Base-by-base conservation (phyloP, 2,113 vertebrate species). In the Macrotus californicus region DNA sequence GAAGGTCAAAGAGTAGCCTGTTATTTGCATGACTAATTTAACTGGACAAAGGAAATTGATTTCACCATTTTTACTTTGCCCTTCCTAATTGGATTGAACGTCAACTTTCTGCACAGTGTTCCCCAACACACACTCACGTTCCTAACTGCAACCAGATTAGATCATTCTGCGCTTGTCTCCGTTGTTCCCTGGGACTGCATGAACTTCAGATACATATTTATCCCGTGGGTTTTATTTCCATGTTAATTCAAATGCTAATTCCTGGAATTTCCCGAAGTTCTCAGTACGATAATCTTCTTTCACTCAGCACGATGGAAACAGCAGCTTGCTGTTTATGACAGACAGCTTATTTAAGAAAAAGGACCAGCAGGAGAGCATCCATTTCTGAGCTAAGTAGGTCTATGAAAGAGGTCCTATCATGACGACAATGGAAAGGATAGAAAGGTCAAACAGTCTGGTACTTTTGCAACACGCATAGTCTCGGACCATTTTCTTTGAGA, bases 191-290 rank as follows among this genome's bases (percentile, higher is more conserved):
- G 94, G 86, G 91, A 95, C 15, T 91, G 26, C 79, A 87, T 76
- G 91, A 43, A 83, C 82, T 93, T 88, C 85, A 76, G 79, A 89
- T 67, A 91, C 87, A 91, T 97, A 96, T 98, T 97, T 96, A 97
- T 97, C 92, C 91, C 90, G 88, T 94, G 92, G 77, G 95, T 96
- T 97, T 96, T 84, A 97, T 98, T 97, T 97, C 97, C 96, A 95
- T 96, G 95, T 97, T 97, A 97, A 97, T 98, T 96, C 96, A 93
- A 96, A 97, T 69, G 83, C 50, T 96, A 73, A 92, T 97, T 97
- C 96, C 96, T 97, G 96, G 97, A 98, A 97, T 98, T 97, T 98
- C 85, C 91, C 79, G 29, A 31, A 31, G 61, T 97, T 93, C 66
- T 92, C 92, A 96, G 91, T 94, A 86, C 88, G 88, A 95, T 97